Percentiles rank a stretch among this genome's conserved stretches.
Evolutionary conservation across 1,140 invertebrate species (phyloP).

Genomic region (Neotoxoptera formosana): DNA sequence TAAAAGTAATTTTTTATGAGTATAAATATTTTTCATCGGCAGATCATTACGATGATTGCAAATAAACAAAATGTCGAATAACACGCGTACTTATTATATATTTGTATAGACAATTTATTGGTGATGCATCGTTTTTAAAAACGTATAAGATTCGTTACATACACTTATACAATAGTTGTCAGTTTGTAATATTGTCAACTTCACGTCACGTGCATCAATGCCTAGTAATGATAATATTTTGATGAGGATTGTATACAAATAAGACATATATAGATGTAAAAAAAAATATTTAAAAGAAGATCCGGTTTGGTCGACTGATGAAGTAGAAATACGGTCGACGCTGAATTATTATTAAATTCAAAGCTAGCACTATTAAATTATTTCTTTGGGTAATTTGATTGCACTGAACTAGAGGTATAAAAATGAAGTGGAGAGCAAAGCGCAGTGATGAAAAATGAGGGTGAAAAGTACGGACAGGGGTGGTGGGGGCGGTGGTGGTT

Average conservation of each 20-base stretch:
- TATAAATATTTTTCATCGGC: background rate
- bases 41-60: background rate
- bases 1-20: slow-evolving; percentile 4
- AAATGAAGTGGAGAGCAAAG: background rate
- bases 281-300: background rate
- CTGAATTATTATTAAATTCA: slow-evolving; percentile 2
- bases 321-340: background rate
- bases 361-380: background rate
- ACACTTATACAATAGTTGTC: background rate
- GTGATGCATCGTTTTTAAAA: background rate
- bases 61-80: background rate
- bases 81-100: background rate
- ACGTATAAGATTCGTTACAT: background rate
- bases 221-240: background rate
- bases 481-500: background rate
- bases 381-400: slow-evolving; percentile 39
- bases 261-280: background rate
- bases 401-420: background rate
- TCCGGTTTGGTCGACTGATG: background rate
- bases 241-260: background rate
- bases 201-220: background rate
- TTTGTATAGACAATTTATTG: background rate
- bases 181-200: background rate
- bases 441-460: slow-evolving; percentile 36
- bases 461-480: background rate